phyloP scores from a whole-genome alignment of 2,888 invertebrate species.

The Axea sp. region DNA sequence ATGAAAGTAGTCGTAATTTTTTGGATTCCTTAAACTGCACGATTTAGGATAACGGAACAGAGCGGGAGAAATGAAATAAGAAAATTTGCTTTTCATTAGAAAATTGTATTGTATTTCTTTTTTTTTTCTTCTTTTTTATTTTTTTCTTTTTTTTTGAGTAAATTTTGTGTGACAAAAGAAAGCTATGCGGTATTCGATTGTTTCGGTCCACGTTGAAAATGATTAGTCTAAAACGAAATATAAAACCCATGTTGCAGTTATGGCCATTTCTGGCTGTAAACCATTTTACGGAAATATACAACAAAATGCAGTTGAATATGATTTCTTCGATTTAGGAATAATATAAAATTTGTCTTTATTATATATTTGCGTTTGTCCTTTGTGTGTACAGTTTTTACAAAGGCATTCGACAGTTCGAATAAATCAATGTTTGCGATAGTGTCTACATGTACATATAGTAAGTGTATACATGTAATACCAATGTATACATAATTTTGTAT shows the following conservation, averaged over 20 bases:
- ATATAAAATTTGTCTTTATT: constrained; percentile 75
- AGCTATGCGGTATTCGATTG: constrained; percentile 15
- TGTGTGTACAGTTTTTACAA: constrained; percentile 75
- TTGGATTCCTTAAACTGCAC: too few relatives aligned
- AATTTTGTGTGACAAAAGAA: constrained; percentile 24
- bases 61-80: too few relatives aligned
- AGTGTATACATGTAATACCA: constrained; percentile 53
- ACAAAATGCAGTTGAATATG: constrained; percentile 28
- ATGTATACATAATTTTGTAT: constrained; percentile 60
- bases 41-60: too few relatives aligned
- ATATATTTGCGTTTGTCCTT: constrained; percentile 65
- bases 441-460: constrained; percentile 57
- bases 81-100: too few relatives aligned
- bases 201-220: constrained; percentile 3
- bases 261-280: constrained; percentile 24
- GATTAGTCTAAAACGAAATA: neutral
- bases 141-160: too few relatives aligned
- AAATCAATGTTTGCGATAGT: constrained; percentile 63
- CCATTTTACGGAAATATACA: constrained; percentile 18
- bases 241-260: constrained; percentile 3
- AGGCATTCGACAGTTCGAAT: constrained; percentile 72
- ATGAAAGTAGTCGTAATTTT: too few relatives aligned
- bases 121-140: too few relatives aligned
- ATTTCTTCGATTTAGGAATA: constrained; percentile 67
- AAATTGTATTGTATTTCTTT: too few relatives aligned